phyloP scores from a whole-genome alignment of 2,888 invertebrate genomes.

The Diaperis boleti region DNA sequence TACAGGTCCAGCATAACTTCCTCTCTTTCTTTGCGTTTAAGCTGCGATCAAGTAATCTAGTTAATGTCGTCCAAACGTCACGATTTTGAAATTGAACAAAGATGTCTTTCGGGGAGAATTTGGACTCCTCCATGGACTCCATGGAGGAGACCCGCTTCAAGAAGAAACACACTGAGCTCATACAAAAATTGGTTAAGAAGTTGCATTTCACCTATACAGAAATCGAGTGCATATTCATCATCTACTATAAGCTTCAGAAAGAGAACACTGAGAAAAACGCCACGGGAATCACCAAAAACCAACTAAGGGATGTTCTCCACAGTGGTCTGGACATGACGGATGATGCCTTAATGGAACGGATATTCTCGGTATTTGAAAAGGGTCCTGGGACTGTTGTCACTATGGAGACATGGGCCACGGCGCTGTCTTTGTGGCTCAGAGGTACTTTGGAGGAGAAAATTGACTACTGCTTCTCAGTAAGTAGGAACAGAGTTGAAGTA shows the following conservation, averaged over 20 bases:
- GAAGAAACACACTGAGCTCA: slow-evolving; percentile 71
- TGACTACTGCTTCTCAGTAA: slow-evolving; percentile 74
- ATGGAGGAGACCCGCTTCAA: slow-evolving; percentile 76
- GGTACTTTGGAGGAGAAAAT: slow-evolving; percentile 78
- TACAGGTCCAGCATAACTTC: slow-evolving; percentile 67
- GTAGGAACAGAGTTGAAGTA: too few species aligned
- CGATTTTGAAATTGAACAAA: slow-evolving; percentile 22
- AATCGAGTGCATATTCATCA: slow-evolving; percentile 70
- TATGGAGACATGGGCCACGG: slow-evolving; percentile 74
- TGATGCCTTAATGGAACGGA: slow-evolving; percentile 74
- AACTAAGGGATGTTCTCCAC: slow-evolving; percentile 74
- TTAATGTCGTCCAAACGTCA: not conserved
- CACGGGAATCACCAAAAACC: slow-evolving; percentile 66
- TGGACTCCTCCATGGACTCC: slow-evolving; percentile 73
- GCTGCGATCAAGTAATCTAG: slow-evolving; percentile 47
- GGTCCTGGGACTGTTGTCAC: slow-evolving; percentile 66
- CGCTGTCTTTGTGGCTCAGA: slow-evolving; percentile 77
- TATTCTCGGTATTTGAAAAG: slow-evolving; percentile 72
- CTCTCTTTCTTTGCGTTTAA: slow-evolving; percentile 62
- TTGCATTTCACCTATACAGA: slow-evolving; percentile 73
- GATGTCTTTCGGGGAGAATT: slow-evolving; percentile 51
- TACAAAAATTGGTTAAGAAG: slow-evolving; percentile 70
- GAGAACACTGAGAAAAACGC: slow-evolving; percentile 57
- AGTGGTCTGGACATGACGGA: slow-evolving; percentile 80
- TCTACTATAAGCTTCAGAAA: slow-evolving; percentile 69